Evolutionary conservation across 2,888 invertebrate species (phyloP), one percentile per base, ranked within the genome.

Genomic region (Ecdyonurus torrentis): DNA sequence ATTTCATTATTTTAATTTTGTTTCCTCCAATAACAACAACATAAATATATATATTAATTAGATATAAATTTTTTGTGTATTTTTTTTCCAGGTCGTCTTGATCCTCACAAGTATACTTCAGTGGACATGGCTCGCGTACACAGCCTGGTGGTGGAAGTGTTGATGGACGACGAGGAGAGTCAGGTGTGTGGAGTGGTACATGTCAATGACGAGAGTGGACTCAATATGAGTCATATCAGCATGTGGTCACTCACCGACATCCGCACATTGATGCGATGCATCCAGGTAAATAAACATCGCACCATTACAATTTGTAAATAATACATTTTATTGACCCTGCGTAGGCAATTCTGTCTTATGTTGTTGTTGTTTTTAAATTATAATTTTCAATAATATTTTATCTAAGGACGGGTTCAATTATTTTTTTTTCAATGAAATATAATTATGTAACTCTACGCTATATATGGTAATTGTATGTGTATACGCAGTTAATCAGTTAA

Each of bases 81-180:
- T n/a, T n/a, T n/a, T n/a, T n/a, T n/a, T n/a, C 63, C 73, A 82
- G 85, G 84, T 52, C 82, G 83, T 25, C 87, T 89, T 73, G 89
- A 90, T 75, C 86, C 89, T 0, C 83, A 85, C 71, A 80, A 82
- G 66, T 87, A 81, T 74, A 89, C 89, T 63, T 87, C 89, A 62
- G 84, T 85, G 53, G 87, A 91, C 70, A 89, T 93, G 87, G 87
- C 89, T 25, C 83, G 88, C 55, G 84, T 89, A 0, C 91, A 92
- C 74, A 88, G 90, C 65, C 78, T 93, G 73, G 83, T 91, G n/a
- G 87, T 89, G 62, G 93, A 94, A 70, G 79, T 87, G 0, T 73
- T 92, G 15, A 79, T 93, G 76, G 91, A 93, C 72, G 91, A 93
- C 69, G 91, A 92, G 66, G 80, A 85, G 68, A 86, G 85, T 67